A percentile compares a stretch with the other conserved stretches of the same genome.
Conservation (phyloP, 2,888 invertebrate genomes). For the Cenopis cana region DNA sequence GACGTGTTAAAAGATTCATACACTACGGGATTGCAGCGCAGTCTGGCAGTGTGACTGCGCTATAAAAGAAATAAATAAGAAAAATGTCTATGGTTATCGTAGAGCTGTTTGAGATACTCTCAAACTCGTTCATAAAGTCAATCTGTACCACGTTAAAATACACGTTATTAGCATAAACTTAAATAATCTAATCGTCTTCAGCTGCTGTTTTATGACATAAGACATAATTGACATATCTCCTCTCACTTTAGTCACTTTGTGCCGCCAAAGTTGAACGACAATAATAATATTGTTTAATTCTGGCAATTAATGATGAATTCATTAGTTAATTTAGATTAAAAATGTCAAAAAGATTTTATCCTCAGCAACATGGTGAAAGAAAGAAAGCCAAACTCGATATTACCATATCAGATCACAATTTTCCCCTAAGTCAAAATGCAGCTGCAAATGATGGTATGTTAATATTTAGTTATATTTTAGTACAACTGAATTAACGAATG, state of each 20-base stretch:
- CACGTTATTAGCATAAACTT: background rate
- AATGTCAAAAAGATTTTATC: conserved; percentile 76
- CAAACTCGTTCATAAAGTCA: background rate
- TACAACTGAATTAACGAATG: background rate
- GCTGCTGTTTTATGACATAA: conserved; percentile 35
- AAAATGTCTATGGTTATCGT: background rate
- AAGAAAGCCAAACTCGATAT: conserved; percentile 77
- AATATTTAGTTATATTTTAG: background rate
- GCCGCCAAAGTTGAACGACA: conserved; percentile 55
- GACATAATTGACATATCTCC: background rate
- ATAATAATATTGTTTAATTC: conserved; percentile 17
- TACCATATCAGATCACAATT: conserved; percentile 75
- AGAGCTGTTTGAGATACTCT: conserved; percentile 17
- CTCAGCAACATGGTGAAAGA: conserved; percentile 69
- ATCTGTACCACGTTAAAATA: background rate
- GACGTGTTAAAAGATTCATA: background rate
- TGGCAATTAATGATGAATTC: conserved; percentile 5
- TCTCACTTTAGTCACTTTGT: conserved; percentile 3
- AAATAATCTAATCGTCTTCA: conserved; percentile 18
- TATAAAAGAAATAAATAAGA: background rate
- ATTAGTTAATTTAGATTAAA: conserved; percentile 39
- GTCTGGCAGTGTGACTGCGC: background rate
- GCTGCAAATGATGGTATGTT: conserved; percentile 63
- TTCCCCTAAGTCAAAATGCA: conserved; percentile 76
- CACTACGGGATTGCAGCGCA: background rate